Conservation (phyloP, 1,140 invertebrate species). For the Drosophila willistoni region DNA sequence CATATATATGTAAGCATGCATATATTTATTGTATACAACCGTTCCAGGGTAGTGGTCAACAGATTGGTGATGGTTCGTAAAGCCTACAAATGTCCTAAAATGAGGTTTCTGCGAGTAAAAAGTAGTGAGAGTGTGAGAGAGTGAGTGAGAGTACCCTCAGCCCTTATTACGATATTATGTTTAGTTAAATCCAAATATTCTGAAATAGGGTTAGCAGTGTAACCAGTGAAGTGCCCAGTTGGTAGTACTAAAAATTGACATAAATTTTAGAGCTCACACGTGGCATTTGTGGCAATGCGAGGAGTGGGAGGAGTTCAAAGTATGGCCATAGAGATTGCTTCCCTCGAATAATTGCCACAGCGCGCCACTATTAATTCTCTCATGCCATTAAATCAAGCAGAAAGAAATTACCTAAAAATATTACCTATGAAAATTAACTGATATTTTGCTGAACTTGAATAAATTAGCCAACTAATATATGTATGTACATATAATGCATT, state of each 20-base stretch:
- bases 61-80: conserved; percentile 69
- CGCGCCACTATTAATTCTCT: conserved; percentile 13
- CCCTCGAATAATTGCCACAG: conserved; percentile 22
- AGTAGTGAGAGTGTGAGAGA: conserved; percentile 13
- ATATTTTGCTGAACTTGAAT: not conserved
- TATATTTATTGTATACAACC: conserved; percentile 46
- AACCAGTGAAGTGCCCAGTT: conserved; percentile 59
- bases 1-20: conserved; percentile 33
- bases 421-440: no score
- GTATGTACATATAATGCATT: no score
- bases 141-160: conserved; percentile 18
- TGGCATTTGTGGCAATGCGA: conserved; percentile 45
- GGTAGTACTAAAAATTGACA: conserved; percentile 69
- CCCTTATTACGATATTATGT: conserved; percentile 57
- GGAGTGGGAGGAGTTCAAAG: not conserved
- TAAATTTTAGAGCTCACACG: conserved; percentile 72
- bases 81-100: conserved; percentile 69
- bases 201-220: conserved; percentile 71
- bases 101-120: conserved; percentile 49
- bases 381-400: not conserved
- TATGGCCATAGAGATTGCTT: conserved; percentile 27
- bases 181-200: conserved; percentile 65
- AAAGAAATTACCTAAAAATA: no score
- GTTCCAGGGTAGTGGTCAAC: conserved; percentile 64
- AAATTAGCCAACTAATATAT: not conserved